A percentile compares a stretch with the other conserved stretches of the same genome.
These are phyloP conservation scores for Anolis carolinensis DNA, from an alignment of 2,113 vertebrate species.

Conservation along the genomic window DNA sequence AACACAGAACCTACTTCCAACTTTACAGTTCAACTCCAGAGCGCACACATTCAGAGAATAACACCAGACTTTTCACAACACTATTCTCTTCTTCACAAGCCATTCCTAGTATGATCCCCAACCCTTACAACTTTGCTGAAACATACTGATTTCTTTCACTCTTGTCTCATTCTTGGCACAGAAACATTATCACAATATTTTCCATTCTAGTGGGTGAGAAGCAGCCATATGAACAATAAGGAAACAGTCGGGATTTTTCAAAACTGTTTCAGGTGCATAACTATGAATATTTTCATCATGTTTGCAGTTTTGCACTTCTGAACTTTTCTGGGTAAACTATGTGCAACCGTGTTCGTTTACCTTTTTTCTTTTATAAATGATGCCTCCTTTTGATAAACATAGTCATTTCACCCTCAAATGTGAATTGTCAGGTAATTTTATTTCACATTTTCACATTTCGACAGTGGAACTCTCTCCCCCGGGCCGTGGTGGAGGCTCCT, in stretches of 20 bases:
- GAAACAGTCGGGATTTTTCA: neutral
- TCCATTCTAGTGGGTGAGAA: neutral
- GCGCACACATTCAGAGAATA: constrained; percentile 1
- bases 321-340: too few species aligned
- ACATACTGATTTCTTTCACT: neutral
- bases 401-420: too few species aligned
- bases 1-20: neutral
- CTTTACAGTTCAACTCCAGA: neutral
- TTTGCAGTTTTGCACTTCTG: neutral
- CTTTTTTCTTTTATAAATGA: too few species aligned
- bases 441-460: too few species aligned
- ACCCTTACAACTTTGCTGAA: neutral
- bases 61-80: neutral
- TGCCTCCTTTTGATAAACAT: too few species aligned
- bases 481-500: too few species aligned
- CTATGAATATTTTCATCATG: neutral
- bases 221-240: neutral
- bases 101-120: neutral
- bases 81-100: neutral
- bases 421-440: too few species aligned
- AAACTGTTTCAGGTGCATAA: neutral
- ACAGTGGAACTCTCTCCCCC: too few species aligned
- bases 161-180: neutral
- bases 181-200: neutral
- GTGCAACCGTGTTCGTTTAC: too few species aligned